Conservation (phyloP, 2,113 vertebrate genomes). For the Cyprinodon brontotheroides region DNA sequence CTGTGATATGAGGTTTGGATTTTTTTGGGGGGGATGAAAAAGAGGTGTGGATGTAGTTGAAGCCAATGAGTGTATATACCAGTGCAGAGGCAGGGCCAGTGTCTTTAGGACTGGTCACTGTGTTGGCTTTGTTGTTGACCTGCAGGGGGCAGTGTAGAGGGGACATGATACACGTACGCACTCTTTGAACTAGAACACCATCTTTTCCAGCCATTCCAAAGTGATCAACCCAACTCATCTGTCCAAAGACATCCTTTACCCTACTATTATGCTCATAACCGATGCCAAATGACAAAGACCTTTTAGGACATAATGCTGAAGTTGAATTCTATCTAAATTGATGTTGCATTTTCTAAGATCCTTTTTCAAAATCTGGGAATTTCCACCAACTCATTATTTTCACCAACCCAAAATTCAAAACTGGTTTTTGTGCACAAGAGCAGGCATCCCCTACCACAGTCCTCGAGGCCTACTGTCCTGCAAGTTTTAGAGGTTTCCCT, state of each 20-base stretch:
- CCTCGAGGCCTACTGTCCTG: too few relatives aligned
- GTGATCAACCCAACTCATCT: conserved; percentile 16
- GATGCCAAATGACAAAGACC: not conserved
- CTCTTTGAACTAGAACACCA: conserved; percentile 35
- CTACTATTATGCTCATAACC: not conserved
- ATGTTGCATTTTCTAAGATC: too few relatives aligned
- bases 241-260: conserved; percentile 20
- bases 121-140: conserved; percentile 99
- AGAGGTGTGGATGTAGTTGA: conserved; percentile 53
- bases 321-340: too few relatives aligned
- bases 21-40: conserved; percentile 45
- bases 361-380: too few relatives aligned
- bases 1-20: conserved; percentile 18
- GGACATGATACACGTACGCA: conserved; percentile 65
- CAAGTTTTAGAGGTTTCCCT: too few relatives aligned
- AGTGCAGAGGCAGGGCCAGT: conserved; percentile 93
- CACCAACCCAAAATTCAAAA: too few relatives aligned
- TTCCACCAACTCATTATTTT: too few relatives aligned
- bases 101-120: conserved; percentile 99
- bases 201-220: conserved; percentile 14
- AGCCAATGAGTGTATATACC: conserved; percentile 86
- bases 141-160: conserved; percentile 83
- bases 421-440: too few relatives aligned
- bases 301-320: too few relatives aligned
- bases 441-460: too few relatives aligned